Evolutionary conservation across 1,140 invertebrate genomes (phyloP).

Genomic region (Araneus ventricosus): DNA sequence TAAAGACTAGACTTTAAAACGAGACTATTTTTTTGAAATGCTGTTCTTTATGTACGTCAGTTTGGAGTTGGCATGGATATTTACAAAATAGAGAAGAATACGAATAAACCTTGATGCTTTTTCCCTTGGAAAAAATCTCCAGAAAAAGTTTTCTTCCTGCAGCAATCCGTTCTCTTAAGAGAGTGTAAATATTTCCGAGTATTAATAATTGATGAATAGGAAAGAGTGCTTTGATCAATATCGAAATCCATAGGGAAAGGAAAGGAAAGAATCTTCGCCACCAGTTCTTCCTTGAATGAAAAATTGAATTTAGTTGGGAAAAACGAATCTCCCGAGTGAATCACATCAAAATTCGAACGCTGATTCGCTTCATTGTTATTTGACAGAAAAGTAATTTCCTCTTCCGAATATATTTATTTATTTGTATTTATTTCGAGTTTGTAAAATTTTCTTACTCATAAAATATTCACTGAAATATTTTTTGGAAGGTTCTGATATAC

Average conservation of each 20-base stretch:
- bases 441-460: neutral
- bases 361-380: constrained; percentile 1
- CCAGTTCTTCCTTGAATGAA: neutral
- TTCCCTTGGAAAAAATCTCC: no score
- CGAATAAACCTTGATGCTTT: neutral
- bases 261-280: neutral
- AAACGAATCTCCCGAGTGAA: neutral
- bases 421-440: neutral
- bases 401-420: neutral
- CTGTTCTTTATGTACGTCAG: no score
- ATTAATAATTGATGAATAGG: constrained; percentile 15
- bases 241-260: neutral
- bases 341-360: neutral
- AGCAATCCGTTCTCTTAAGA: neutral
- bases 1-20: no score
- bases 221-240: neutral
- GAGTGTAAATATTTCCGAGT: neutral
- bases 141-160: neutral
- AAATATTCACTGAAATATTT: neutral
- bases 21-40: no score
- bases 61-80: neutral
- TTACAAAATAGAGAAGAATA: neutral
- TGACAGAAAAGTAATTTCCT: constrained; percentile 27
- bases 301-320: neutral
- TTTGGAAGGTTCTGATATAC: no score